A percentile compares a stretch with the other conserved stretches of the same genome.
Evolutionary conservation across 1,140 invertebrate species (phyloP).

Genomic region (Charaxes varanes): DNA sequence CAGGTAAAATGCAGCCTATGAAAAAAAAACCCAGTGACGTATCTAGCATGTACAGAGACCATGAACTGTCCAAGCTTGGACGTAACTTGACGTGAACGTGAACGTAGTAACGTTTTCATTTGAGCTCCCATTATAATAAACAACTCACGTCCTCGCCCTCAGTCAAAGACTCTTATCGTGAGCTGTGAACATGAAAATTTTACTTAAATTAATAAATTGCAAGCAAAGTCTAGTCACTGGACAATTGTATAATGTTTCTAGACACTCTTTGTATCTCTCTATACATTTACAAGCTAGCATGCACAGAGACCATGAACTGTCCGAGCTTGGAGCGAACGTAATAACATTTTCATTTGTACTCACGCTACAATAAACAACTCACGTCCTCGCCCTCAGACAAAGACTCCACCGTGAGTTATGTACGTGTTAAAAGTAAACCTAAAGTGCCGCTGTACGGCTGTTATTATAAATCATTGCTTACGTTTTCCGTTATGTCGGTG

Average conservation of each 20-base stretch:
- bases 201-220: no score
- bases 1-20: no score
- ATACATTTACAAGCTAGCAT: no score
- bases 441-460: constrained; percentile 67
- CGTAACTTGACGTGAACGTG: no score
- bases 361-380: constrained; percentile 72
- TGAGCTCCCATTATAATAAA: constrained; percentile 70
- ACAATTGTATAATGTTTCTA: no score
- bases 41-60: constrained; percentile 10
- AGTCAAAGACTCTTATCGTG: constrained; percentile 70
- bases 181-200: constrained; percentile 73
- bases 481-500: constrained; percentile 70
- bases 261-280: no score
- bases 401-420: constrained; percentile 70
- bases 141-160: constrained; percentile 69
- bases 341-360: constrained; percentile 72
- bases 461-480: constrained; percentile 74
- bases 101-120: constrained; percentile 72
- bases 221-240: no score
- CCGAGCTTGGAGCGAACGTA: constrained; percentile 50
- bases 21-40: constrained; percentile 2
- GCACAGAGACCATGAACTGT: constrained; percentile 25
- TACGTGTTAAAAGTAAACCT: constrained; percentile 74
- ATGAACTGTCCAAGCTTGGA: constrained; percentile 42
- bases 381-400: constrained; percentile 69